Evolutionary conservation across 2,113 vertebrate genomes (phyloP).

Genomic region (Phaethon lepturus): DNA sequence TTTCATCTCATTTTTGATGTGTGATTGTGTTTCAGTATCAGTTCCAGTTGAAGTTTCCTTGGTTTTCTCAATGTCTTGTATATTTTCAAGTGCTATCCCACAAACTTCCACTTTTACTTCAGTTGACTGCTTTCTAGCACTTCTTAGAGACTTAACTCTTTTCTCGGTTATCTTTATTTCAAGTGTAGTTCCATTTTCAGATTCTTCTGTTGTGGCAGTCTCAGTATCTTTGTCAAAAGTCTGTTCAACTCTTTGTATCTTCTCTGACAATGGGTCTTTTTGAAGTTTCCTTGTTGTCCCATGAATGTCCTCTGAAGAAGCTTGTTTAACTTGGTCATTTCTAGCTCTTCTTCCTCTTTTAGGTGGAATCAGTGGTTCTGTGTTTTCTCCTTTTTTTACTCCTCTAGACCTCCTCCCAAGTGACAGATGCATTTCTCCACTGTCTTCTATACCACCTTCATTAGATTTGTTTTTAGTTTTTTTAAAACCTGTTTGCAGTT

Average conservation of each 20-base stretch:
- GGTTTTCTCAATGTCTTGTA: not conserved
- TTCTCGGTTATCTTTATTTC: not conserved
- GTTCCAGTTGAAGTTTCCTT: not conserved
- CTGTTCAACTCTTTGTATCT: not conserved
- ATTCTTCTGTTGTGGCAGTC: not conserved
- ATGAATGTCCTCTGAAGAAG: not conserved
- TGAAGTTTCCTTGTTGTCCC: not conserved
- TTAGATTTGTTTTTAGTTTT: not conserved
- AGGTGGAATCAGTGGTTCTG: not conserved
- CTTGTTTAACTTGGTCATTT: not conserved
- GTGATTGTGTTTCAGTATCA: not conserved
- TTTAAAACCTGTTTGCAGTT: not conserved
- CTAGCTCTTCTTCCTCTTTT: slow-evolving; percentile 26
- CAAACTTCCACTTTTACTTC: not conserved
- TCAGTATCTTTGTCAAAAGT: not conserved
- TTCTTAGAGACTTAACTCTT: not conserved
- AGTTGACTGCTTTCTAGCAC: not conserved
- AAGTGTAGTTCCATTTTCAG: not conserved
- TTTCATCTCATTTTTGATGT: not conserved
- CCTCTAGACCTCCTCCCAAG: not conserved
- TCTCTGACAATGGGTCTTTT: not conserved
- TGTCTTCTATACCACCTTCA: not conserved
- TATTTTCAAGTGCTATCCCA: not conserved
- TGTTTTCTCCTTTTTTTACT: not conserved
- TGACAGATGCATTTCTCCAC: not conserved